phyloP scores from a whole-genome alignment of 2,113 vertebrate species.

The Ornithorhynchus anatinus region DNA sequence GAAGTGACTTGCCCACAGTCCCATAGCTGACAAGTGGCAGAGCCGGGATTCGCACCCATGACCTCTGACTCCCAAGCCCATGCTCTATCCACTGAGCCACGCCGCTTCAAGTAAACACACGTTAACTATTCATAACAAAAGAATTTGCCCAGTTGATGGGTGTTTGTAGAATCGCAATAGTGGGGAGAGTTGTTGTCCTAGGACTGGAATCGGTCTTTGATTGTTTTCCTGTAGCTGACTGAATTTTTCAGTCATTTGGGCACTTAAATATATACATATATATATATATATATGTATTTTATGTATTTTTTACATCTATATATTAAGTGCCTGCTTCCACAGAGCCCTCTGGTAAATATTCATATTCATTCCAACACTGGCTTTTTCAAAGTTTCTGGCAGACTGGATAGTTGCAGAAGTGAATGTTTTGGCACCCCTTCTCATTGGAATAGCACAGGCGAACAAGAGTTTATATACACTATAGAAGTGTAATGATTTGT shows the following conservation, averaged over 20 bases:
- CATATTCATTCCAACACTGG: slow-evolving; percentile 26
- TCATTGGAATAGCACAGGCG: slow-evolving; percentile 40
- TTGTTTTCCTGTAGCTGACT: slow-evolving; percentile 23
- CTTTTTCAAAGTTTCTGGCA: slow-evolving; percentile 41
- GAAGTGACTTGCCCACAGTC: no score
- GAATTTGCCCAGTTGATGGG: no score
- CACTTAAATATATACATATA: no score
- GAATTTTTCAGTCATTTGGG: slow-evolving; percentile 29
- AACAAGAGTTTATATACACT: slow-evolving; percentile 47
- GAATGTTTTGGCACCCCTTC: slow-evolving; percentile 54
- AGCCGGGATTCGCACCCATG: no score
- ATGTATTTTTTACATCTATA: no score
- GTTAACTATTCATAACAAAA: no score
- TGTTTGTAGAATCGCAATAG: no score
- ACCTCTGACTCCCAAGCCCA: no score
- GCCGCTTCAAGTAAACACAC: no score
- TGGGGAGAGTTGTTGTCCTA: not conserved
- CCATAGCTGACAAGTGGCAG: no score
- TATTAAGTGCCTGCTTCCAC: slow-evolving; percentile 42
- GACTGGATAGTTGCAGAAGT: slow-evolving; percentile 42
- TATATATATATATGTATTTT: no score
- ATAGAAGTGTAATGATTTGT: slow-evolving; percentile 54
- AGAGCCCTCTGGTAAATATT: slow-evolving; percentile 41
- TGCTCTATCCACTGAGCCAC: no score
- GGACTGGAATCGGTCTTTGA: not conserved